Conservation (phyloP, 2,888 invertebrate genomes). For the Agonopterix arenella region DNA sequence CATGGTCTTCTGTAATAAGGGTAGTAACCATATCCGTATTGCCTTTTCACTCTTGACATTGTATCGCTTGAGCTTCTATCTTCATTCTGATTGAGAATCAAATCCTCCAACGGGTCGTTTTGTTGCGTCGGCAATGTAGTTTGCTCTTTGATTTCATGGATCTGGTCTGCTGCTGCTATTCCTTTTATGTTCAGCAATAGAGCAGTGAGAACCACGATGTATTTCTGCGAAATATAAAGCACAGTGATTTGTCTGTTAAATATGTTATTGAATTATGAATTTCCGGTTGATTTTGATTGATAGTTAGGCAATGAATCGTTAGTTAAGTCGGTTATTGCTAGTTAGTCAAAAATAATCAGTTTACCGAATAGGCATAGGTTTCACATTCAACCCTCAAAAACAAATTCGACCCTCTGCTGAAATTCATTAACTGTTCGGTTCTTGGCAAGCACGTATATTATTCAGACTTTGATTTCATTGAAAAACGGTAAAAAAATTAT, state of each 20-base stretch:
- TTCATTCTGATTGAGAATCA: neutral
- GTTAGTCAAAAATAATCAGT: no score
- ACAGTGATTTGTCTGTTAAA: neutral
- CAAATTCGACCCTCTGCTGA: no score
- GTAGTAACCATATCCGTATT: constrained; percentile 17
- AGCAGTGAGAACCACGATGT: neutral
- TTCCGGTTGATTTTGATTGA: neutral
- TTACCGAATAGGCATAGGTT: no score
- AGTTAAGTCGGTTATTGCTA: no score
- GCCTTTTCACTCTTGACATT: constrained; percentile 23
- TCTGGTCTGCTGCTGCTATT: neutral
- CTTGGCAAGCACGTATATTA: no score
- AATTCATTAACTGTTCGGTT: no score
- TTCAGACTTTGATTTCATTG: no score
- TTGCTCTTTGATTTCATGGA: neutral
- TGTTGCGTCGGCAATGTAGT: neutral
- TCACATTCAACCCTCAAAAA: no score
- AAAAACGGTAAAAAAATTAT: no score
- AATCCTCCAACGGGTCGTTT: constrained; percentile 1
- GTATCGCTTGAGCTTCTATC: neutral
- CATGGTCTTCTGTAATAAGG: neutral
- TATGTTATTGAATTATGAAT: neutral
- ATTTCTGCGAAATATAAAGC: neutral
- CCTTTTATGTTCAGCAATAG: neutral
- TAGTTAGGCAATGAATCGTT: neutral